Percentiles rank a stretch among this genome's conserved stretches.
These are phyloP conservation scores for Oenanthe melanoleuca DNA, from an alignment of 2,113 vertebrate species.

Conservation along the genomic window DNA sequence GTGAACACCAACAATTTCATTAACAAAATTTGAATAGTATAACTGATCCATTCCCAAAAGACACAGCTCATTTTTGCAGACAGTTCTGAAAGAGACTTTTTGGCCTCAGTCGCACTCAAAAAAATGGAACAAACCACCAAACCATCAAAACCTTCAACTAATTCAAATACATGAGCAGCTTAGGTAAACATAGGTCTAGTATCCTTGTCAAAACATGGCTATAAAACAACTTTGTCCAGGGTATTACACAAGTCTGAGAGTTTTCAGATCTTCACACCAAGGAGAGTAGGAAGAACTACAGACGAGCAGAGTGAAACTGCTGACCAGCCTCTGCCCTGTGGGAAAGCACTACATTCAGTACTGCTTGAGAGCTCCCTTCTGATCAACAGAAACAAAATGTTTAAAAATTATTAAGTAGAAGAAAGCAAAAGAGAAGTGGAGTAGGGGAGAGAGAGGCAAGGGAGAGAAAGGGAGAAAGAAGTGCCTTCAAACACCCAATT, in stretches of 20 bases:
- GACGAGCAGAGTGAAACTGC: neutral
- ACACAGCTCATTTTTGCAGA: neutral
- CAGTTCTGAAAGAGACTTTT: neutral
- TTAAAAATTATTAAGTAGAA: neutral
- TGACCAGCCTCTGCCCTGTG: neutral
- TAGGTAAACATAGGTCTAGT: neutral
- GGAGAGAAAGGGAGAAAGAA: neutral
- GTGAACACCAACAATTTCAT: neutral
- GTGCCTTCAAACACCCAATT: neutral
- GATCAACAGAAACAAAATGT: neutral
- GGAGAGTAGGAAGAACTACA: neutral
- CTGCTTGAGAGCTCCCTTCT: neutral
- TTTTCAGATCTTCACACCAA: neutral
- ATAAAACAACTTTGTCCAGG: neutral
- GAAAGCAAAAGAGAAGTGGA: neutral
- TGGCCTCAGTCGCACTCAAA: neutral
- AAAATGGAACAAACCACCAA: neutral
- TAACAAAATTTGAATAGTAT: neutral
- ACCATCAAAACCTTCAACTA: neutral
- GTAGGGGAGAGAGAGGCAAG: neutral
- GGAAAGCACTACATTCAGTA: neutral
- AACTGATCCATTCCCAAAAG: neutral
- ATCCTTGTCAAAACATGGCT: neutral
- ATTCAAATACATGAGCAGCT: neutral
- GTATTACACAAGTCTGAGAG: neutral